Conservation (phyloP, 1,140 invertebrate species). For the Hyphantria cunea region DNA sequence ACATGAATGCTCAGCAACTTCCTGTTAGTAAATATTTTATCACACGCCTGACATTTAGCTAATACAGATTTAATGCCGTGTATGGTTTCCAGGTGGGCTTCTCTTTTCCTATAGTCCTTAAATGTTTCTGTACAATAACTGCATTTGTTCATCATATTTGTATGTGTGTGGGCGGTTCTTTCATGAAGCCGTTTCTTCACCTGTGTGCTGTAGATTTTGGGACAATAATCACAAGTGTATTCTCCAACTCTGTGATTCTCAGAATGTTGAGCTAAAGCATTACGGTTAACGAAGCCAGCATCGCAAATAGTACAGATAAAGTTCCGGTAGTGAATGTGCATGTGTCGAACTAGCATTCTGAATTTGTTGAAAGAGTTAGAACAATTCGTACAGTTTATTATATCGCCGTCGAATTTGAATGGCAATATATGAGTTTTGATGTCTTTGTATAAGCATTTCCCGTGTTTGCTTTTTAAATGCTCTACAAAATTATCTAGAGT, state of each 20-base stretch:
- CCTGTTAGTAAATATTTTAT: constrained; percentile 30
- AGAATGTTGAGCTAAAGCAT: constrained; percentile 27
- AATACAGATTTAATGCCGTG: constrained; percentile 25
- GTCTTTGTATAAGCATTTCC: constrained; percentile 34
- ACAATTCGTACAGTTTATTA: constrained; percentile 45
- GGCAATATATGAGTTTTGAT: constrained; percentile 48
- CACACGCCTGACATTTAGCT: constrained; percentile 34
- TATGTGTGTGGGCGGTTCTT: constrained; percentile 31
- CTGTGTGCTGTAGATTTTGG: constrained; percentile 39
- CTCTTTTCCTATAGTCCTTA: constrained; percentile 26
- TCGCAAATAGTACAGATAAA: constrained; percentile 45
- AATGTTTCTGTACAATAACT: constrained; percentile 38
- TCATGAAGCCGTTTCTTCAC: constrained; percentile 42
- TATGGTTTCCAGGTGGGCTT: constrained; percentile 26
- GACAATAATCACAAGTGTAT: constrained; percentile 44
- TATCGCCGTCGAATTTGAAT: constrained; percentile 46
- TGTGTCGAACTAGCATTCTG: constrained; percentile 44
- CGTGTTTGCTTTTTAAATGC: constrained; percentile 39
- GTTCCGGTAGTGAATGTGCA: constrained; percentile 49
- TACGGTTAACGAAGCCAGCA: constrained; percentile 48
- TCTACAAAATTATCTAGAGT: constrained; percentile 38
- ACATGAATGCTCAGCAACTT: constrained; percentile 29
- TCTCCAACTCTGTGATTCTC: constrained; percentile 38
- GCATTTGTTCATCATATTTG: constrained; percentile 29
- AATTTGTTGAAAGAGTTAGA: constrained; percentile 39